Evolutionary conservation across 2,797 vertebrate species (phyloP), one percentile per base, ranked within the genome.

Genomic region (Sitta carolinensis): DNA sequence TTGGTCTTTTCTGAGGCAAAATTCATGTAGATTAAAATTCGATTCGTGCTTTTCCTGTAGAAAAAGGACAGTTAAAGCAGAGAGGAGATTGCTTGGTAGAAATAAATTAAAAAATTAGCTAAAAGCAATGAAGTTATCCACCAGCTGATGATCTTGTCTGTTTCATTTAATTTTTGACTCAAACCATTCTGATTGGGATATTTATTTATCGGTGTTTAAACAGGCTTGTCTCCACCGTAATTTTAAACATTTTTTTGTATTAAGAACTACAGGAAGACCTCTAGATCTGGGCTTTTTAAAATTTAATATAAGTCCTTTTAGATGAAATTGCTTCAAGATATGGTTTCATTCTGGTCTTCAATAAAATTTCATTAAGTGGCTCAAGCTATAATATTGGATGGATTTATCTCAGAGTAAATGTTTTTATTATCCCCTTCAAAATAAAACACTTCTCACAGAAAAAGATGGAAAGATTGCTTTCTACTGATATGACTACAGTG

Each of bases 161-260:
- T 29, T 87, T 86, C 87, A 30, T 84, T 90, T 90, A 5, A 29
- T 77, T 62, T 89, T 93, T 92, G 40, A 25, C 23, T 95, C 50
- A 68, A 40, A 64, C 9, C 0, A 30, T 47, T 68, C 42, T 40
- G 14, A 43, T 5, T 82, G 40, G 15, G 18, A 25, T 82, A 95
- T 83, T 86, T 95, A 69, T 91, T 90, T 84, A 78, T 42, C 27
- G 81, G 19, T 75, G 16, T 88, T 91, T 93, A 81, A 80, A 73
- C 21, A 77, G 43, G 48, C 13, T 95, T 68, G 79, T 63, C 45
- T 76, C 38, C 34, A 48, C 34, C 55, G 63, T 21, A 84, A 38
- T 73, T 94, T 87, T 59, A 78, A 86, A 52, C 6, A 13, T 63
- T 62, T 67, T 34, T 70, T 78, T 36, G 10, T 42, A 76, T 51